Conservation (phyloP, 1,140 invertebrate genomes). For the roundworm (Caenorhabditis elegans) region DNA sequence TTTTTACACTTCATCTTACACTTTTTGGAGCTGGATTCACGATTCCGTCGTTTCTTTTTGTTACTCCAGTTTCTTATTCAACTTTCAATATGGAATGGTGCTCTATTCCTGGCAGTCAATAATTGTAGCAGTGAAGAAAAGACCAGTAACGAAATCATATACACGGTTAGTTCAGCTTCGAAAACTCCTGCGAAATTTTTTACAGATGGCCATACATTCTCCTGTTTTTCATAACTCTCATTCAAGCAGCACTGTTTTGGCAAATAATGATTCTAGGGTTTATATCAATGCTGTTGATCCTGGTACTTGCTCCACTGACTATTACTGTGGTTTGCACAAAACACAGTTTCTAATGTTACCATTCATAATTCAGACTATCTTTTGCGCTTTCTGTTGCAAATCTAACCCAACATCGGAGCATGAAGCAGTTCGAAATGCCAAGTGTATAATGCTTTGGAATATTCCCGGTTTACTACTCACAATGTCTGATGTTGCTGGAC, state of each 20-base stretch:
- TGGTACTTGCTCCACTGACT: background rate
- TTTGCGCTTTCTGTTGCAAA: background rate
- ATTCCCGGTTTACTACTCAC: background rate
- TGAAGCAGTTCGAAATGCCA: background rate
- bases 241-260: background rate
- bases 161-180: background rate
- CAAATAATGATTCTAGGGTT: background rate
- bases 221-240: background rate
- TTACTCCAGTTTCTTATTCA: slow-evolving; percentile 7
- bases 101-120: background rate
- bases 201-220: background rate
- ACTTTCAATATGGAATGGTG: background rate
- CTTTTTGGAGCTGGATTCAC: slow-evolving; percentile 4
- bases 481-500: background rate
- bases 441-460: background rate
- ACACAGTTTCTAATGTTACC: background rate
- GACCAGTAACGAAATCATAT: background rate
- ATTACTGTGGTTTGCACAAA: background rate
- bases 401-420: background rate
- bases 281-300: background rate
- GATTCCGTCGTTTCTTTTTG: background rate
- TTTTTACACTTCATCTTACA: background rate
- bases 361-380: background rate
- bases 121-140: background rate
- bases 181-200: background rate